These are phyloP conservation scores for Clarias platycephalus DNA, from an alignment of 2,797 vertebrate genomes.

Conservation along the genomic window DNA sequence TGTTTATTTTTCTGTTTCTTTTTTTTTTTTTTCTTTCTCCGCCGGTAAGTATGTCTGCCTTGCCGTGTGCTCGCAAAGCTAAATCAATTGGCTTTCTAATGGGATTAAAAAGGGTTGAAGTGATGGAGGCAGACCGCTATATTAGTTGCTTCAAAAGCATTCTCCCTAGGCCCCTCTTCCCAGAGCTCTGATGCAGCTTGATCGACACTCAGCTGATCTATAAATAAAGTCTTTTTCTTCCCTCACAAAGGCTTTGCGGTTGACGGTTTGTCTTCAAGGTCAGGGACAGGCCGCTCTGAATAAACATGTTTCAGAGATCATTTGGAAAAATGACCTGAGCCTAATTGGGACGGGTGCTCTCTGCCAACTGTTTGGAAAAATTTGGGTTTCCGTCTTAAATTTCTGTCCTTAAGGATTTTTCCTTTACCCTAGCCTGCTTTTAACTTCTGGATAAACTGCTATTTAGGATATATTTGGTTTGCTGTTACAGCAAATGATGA, in stretches of 20 bases:
- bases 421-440: not conserved
- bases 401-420: slow-evolving; percentile 20
- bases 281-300: slow-evolving; percentile 81
- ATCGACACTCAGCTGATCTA: slow-evolving; percentile 88
- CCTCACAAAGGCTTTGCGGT: slow-evolving; percentile 80
- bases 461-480: slow-evolving; percentile 13
- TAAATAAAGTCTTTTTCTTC: slow-evolving; percentile 87
- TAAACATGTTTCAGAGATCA: slow-evolving; percentile 83
- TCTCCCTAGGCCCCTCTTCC: slow-evolving; percentile 59
- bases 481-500: not conserved
- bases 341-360: slow-evolving; percentile 83
- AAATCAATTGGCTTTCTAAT: slow-evolving; percentile 81
- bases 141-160: slow-evolving; percentile 74
- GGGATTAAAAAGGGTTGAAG: slow-evolving; percentile 73
- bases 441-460: not conserved
- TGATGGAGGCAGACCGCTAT: slow-evolving; percentile 73
- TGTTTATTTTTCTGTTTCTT: not conserved
- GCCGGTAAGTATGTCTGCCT: slow-evolving; percentile 37
- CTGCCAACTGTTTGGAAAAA: slow-evolving; percentile 67
- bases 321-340: slow-evolving; percentile 77
- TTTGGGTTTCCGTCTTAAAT: slow-evolving; percentile 36
- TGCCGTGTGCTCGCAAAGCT: slow-evolving; percentile 50
- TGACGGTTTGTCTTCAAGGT: slow-evolving; percentile 87
- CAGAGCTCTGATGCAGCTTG: slow-evolving; percentile 76
- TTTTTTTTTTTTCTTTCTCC: not conserved